A percentile compares a stretch with the other conserved stretches of the same genome.
Evolutionary conservation across 92 coral and sea anemone species (phyloP).

Genomic region (Montipora capitata): DNA sequence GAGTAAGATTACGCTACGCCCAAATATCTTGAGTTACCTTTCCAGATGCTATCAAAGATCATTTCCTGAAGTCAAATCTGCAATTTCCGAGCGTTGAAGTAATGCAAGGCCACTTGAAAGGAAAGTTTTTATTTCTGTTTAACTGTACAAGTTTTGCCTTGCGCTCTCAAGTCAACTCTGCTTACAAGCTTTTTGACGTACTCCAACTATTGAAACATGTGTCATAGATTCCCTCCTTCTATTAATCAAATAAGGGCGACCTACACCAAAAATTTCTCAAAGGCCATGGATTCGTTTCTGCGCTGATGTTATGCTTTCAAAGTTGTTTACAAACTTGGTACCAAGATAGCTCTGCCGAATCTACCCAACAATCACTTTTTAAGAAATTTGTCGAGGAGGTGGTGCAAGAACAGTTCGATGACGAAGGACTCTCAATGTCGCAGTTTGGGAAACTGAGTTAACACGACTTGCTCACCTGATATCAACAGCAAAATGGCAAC

Average conservation of each 20-base stretch:
- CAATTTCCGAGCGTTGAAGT: constrained; percentile 37
- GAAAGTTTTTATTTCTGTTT: neutral
- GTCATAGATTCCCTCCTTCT: constrained; percentile 32
- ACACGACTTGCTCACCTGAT: constrained; percentile 23
- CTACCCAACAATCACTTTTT: too few relatives aligned
- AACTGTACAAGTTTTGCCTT: constrained; percentile 9
- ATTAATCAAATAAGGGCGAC: neutral
- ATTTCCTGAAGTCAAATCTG: constrained; percentile 9
- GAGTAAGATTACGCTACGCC: constrained; percentile 9
- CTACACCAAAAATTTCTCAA: too few relatives aligned
- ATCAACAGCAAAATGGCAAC: neutral
- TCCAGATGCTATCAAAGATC: neutral
- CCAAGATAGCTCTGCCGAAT: too few relatives aligned
- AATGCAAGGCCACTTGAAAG: neutral
- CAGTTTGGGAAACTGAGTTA: neutral
- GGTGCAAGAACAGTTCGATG: too few relatives aligned
- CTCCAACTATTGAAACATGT: neutral
- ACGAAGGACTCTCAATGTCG: neutral
- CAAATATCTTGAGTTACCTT: constrained; percentile 11
- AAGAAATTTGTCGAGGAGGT: too few relatives aligned
- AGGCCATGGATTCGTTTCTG: too few relatives aligned
- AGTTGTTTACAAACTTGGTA: too few relatives aligned
- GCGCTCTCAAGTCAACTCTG: neutral
- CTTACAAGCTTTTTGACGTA: neutral
- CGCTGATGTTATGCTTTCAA: too few relatives aligned